Evolutionary conservation across 2,797 vertebrate species (phyloP), one percentile per base, ranked within the genome.

Genomic region (Chiroxiphia lanceolata): DNA sequence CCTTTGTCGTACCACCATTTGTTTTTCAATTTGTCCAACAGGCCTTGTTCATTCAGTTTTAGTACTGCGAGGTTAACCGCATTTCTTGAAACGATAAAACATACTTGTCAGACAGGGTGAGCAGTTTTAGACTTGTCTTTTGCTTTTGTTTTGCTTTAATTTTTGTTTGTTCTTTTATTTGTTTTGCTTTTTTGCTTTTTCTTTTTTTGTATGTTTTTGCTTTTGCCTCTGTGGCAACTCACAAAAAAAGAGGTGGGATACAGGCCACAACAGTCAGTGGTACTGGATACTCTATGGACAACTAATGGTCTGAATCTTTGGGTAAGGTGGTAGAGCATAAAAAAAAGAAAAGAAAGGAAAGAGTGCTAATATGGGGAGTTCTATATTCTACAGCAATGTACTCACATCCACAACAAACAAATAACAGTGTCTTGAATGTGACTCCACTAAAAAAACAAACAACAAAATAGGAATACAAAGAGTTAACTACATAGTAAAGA

Each of bases 51-150:
- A 99, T 99, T 99, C 99, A 99, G 99, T 99, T 99, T 99, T 99
- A 99, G 95, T 98, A 99, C 99, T 99, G 99, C 99, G 97, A 99
- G 99, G 99, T 99, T 99, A 99, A 99, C 99, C 95, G 99, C 99
- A 99, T 99, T 99, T 99, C 99, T 99, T 99, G 99, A 99, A 99
- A 99, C 98, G 99, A 99, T 99, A 99, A 99, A 99, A 99, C 99
- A 99, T 99, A 99, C 98, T 99, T 99, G 99, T 99, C 99, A 99
- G 99, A 99, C 99, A 99, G 99, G 98, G 99, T 99, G 99, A 99
- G 99, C 98, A 99, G 99, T 99, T 99, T 99, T 98, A 97, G 98
- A 98, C 98, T 98, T 98, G 98, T 98, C 97, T 98, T 97, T 92
- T 95, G 92, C 93, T 97, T 98, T 98, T 95, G 97, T 97, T 97